phyloP scores from a whole-genome alignment of 2,888 invertebrate species.

The Rhagophthalmus giganteus region DNA sequence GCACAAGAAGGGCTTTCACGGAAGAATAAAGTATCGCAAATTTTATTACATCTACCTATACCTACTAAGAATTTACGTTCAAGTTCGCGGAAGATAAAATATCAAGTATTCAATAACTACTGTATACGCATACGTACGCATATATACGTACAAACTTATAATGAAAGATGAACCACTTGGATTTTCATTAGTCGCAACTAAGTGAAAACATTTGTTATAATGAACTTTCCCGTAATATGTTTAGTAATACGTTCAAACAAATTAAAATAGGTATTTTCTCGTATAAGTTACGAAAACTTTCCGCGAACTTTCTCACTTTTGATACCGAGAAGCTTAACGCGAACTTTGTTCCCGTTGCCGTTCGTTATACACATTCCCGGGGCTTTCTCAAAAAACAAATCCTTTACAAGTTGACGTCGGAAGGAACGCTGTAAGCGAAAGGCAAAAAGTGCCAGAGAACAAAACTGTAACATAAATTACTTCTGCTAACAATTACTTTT shows the following conservation, averaged over 20 bases:
- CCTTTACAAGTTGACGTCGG: constrained; percentile 37
- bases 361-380: constrained; percentile 35
- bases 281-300: constrained; percentile 24
- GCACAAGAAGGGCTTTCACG: constrained; percentile 25
- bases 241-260: constrained; percentile 26
- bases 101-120: constrained; percentile 14
- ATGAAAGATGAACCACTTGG: too few relatives aligned
- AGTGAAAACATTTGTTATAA: constrained; percentile 4
- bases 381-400: constrained; percentile 38
- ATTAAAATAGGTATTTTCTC: constrained; percentile 25
- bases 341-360: constrained; percentile 31
- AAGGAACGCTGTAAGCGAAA: constrained; percentile 27
- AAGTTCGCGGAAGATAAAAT: constrained; percentile 10
- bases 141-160: too few relatives aligned
- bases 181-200: too few relatives aligned
- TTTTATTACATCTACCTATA: constrained; percentile 20
- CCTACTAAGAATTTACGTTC: constrained; percentile 10
- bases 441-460: constrained; percentile 18
- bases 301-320: constrained; percentile 28
- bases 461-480: constrained; percentile 15
- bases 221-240: constrained; percentile 17
- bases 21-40: constrained; percentile 22
- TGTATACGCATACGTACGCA: too few relatives aligned
- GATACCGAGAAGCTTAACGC: constrained; percentile 31
- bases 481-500: constrained; percentile 8